Base-by-base conservation (phyloP, 2,113 vertebrate species). In the Maccullochella peelii region DNA sequence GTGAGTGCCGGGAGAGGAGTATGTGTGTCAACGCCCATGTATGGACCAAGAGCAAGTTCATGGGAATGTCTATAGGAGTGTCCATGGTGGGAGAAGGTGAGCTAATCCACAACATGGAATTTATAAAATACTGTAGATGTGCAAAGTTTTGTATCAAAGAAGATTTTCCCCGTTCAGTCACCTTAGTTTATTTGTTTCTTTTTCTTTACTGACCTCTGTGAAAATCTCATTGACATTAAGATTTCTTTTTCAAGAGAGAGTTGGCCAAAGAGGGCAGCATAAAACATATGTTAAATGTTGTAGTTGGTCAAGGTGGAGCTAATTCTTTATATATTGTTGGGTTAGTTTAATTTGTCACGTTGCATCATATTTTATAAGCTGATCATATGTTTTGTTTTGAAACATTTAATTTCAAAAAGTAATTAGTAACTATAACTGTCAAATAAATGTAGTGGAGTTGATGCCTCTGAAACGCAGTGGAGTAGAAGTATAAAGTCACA, bases 21-120 rank as follows among this genome's bases (percentile, higher is more conserved):
- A 96, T 99, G 94, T 99, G 97, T 3, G 95, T 97, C 86, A 98
- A 96, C 69, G 94, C 97, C 33, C 97, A 99, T 0, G 94, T 99
- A 1, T 99, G 98, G 98, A 99, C 98, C 94, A 99, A 98, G 93
- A 99, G 98, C 97, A 99, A 99, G 95, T 99, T 99, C 93, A 96
- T 99, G 97, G 98, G 98, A 72, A 99, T 99, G 98, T 99, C 98
- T 2, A 96, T 99, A 92, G 98, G 98, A 44, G 98, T 99, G 92
- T 98, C 98, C 77, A 99, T 99, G 98, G 95, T 98, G 27, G 98
- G 98, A 73, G 98, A 99, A 97, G 98, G 98, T 99, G 70, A 88
- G 93, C 44, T 8, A 3, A 6, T 2, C 0, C 40, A 68, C 54
- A 44, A 30, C 47, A 50, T 0, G 2, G 42, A 44, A 20, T 1